Conservation (phyloP, 2,888 invertebrate genomes). For the Eubasilissa splendida region DNA sequence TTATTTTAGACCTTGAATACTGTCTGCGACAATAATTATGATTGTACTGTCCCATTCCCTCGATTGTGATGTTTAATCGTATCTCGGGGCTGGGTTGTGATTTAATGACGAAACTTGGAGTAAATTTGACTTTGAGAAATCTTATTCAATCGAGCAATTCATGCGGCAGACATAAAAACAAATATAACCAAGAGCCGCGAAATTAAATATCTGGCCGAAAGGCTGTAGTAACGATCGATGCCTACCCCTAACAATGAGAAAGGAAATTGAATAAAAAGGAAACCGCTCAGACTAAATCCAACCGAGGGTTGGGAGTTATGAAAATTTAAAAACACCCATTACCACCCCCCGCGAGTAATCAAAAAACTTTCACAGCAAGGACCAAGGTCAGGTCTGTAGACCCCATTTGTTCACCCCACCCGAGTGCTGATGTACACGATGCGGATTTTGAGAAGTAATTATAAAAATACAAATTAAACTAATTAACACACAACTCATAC, state of each 20-base stretch:
- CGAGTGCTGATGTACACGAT: no score
- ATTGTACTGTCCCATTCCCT: no score
- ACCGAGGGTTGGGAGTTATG: background rate
- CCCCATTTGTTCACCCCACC: no score
- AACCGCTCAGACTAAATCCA: background rate
- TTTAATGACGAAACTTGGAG: slow-evolving; percentile 28
- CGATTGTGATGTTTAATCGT: slow-evolving; percentile 1
- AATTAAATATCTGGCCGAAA: background rate
- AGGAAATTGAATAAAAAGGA: background rate
- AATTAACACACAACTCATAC: no score
- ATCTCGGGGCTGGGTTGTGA: slow-evolving; percentile 5
- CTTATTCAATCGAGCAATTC: slow-evolving; percentile 25
- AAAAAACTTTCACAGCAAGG: slow-evolving; percentile 19
- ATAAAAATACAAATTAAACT: no score
- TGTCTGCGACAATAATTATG: no score
- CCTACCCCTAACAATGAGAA: background rate
- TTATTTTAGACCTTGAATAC: no score
- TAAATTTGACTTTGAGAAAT: slow-evolving; percentile 22
- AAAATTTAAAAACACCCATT: slow-evolving; percentile 27
- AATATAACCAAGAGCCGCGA: slow-evolving; percentile 3
- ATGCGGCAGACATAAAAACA: slow-evolving; percentile 17
- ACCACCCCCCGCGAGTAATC: background rate
- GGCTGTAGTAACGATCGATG: background rate
- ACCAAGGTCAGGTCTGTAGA: background rate
- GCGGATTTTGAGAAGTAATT: no score